Percentiles rank a stretch among this genome's conserved stretches.
phyloP scores from a whole-genome alignment of 2,888 invertebrate genomes.

The Caradrina kadenii region DNA sequence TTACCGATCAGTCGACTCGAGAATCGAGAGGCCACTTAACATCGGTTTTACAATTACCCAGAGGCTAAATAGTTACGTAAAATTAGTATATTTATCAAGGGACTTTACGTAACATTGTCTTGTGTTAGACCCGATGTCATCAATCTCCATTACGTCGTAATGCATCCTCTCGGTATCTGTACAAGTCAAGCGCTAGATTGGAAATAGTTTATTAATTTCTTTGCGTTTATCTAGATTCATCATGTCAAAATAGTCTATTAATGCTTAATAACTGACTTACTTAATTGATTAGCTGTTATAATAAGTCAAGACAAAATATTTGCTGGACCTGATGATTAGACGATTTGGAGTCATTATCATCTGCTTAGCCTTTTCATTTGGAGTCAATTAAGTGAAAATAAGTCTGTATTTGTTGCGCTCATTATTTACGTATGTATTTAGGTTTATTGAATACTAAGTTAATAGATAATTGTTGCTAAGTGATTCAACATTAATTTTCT shows the following conservation, averaged over 20 bases:
- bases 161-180: slow-evolving; percentile 3
- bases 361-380: no score
- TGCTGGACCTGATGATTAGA: neutral
- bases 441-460: slow-evolving; percentile 9
- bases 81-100: slow-evolving; percentile 38
- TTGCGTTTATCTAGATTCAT: neutral
- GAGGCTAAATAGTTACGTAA: slow-evolving; percentile 33
- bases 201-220: slow-evolving; percentile 1
- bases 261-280: neutral
- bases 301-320: neutral
- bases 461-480: slow-evolving; percentile 21
- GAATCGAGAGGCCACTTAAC: slow-evolving; percentile 39
- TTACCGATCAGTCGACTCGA: slow-evolving; percentile 37
- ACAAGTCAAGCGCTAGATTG: neutral
- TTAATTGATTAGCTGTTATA: slow-evolving; percentile 2
- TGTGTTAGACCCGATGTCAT: slow-evolving; percentile 36
- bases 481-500: slow-evolving; percentile 33
- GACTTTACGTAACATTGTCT: slow-evolving; percentile 31
- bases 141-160: slow-evolving; percentile 41
- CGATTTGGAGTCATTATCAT: neutral
- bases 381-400: neutral
- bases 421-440: slow-evolving; percentile 19
- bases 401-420: neutral
- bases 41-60: slow-evolving; percentile 43
- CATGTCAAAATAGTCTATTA: neutral